Percentiles rank a stretch among this genome's conserved stretches.
Evolutionary conservation across 92 coral and sea anemone species (phyloP).

Genomic region (Heteractis magnifica): DNA sequence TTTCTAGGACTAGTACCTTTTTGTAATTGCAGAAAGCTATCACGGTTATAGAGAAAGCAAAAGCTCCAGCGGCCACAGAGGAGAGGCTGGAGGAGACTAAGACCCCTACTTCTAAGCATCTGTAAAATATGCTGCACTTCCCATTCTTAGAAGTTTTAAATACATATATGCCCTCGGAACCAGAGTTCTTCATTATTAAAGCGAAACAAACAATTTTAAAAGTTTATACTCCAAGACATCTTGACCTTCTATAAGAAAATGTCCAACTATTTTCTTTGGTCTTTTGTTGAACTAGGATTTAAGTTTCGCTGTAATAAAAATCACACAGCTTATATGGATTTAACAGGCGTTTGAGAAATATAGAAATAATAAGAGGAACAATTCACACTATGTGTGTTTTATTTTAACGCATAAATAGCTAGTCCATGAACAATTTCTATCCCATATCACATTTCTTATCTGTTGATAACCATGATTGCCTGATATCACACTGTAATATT

Average conservation of each 20-base stretch:
- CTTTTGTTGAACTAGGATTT: too few relatives aligned
- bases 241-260: too few relatives aligned
- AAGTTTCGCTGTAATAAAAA: too few relatives aligned
- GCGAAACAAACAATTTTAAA: too few relatives aligned
- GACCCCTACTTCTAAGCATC: not conserved
- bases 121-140: too few relatives aligned
- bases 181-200: too few relatives aligned
- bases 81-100: not conserved
- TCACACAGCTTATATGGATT: not conserved
- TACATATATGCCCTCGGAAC: too few relatives aligned
- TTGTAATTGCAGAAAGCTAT: not conserved
- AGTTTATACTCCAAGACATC: too few relatives aligned
- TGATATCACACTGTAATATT: conserved; percentile 1
- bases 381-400: not conserved
- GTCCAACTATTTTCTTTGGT: too few relatives aligned
- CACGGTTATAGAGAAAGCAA: not conserved
- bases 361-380: conserved; percentile 1
- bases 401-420: conserved; percentile 6
- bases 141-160: too few relatives aligned
- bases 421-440: not conserved
- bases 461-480: not conserved
- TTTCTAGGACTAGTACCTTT: too few relatives aligned
- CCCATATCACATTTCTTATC: not conserved
- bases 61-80: not conserved
- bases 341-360: not conserved